Conservation (phyloP, 2,888 invertebrate genomes). For the Dasypolia templi region DNA sequence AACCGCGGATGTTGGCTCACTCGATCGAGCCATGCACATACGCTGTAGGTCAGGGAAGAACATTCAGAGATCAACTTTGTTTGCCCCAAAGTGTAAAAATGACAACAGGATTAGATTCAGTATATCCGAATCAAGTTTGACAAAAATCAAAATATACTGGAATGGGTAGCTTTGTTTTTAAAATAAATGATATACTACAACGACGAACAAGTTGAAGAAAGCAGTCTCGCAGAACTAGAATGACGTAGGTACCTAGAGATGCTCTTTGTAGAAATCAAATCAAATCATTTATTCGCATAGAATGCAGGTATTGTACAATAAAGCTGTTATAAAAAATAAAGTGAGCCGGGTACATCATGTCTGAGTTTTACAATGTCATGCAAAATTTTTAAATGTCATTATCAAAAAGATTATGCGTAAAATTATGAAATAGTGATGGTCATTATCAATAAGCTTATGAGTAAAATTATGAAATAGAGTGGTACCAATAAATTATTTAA, state of each 20-base stretch:
- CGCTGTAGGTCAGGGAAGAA: neutral
- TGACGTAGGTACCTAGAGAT: neutral
- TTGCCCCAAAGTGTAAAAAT: neutral
- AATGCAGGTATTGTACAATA: too few species aligned
- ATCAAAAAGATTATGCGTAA: too few species aligned
- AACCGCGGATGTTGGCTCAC: neutral
- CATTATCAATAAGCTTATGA: too few species aligned
- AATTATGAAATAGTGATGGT: too few species aligned
- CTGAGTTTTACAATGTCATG: too few species aligned
- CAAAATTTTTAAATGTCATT: too few species aligned
- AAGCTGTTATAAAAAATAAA: too few species aligned
- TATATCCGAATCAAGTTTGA: neutral
- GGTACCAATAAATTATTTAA: too few species aligned
- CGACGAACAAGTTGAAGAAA: neutral
- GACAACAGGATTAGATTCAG: neutral
- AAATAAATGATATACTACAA: neutral
- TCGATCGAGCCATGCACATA: neutral
- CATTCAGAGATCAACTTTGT: constrained; percentile 7
- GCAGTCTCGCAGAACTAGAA: neutral
- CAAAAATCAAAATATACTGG: too few species aligned
- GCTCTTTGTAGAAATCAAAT: neutral
- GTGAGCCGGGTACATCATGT: too few species aligned
- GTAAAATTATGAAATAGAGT: too few species aligned
- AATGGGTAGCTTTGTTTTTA: neutral
- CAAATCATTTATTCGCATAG: too few species aligned